Conservation (phyloP, 2,888 invertebrate species). For the Deroplatys truncata region DNA sequence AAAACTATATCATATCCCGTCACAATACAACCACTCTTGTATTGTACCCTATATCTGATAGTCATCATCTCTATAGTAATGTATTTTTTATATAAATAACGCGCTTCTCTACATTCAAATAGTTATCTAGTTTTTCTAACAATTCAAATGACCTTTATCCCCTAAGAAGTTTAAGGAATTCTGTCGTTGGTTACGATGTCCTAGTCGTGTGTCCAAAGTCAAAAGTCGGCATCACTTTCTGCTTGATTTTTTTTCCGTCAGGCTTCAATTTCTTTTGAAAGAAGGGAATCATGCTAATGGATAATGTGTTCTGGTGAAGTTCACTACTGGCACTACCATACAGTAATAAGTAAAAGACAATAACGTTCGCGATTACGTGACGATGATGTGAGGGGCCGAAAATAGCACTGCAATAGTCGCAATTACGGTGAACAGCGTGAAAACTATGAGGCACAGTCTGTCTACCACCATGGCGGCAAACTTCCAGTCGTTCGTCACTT, state of each 20-base stretch:
- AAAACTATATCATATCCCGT: background rate
- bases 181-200: background rate
- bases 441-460: slow-evolving; percentile 99
- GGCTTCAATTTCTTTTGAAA: background rate
- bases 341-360: slow-evolving; percentile 1
- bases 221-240: background rate
- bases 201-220: background rate
- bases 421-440: slow-evolving; percentile 96
- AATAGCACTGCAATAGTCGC: slow-evolving; percentile 95
- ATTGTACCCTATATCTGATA: background rate
- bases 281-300: background rate
- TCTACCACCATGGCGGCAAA: slow-evolving; percentile 99
- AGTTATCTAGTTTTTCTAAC: background rate
- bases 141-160: background rate
- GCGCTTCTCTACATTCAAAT: background rate
- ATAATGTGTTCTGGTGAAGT: background rate
- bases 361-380: slow-evolving; percentile 58
- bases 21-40: slow-evolving; percentile 15
- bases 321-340: background rate
- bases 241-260: background rate
- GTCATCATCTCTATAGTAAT: background rate
- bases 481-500: slow-evolving; percentile 97
- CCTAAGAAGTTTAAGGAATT: background rate
- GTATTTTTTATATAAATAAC: background rate
- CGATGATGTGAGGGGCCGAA: slow-evolving; percentile 94